Evolutionary conservation across 1,140 invertebrate species (phyloP).

Genomic region (Drosophila nigromelanica): DNA sequence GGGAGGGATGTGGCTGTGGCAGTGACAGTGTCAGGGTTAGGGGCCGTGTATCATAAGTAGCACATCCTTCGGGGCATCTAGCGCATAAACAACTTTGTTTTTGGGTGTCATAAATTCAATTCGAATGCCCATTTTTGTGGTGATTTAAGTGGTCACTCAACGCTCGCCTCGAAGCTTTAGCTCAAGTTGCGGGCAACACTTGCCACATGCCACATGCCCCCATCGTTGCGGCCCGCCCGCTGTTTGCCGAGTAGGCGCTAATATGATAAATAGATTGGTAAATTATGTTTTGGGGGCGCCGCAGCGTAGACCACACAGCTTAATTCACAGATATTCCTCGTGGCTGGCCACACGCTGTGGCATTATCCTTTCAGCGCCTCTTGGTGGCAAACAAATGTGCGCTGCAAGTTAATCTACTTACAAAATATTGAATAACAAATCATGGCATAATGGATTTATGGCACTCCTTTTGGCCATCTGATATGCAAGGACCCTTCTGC

Average conservation of each 20-base stretch:
- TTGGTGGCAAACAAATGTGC: slow-evolving; percentile 69
- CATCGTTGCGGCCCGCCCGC: slow-evolving; percentile 16
- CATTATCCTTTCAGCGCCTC: slow-evolving; percentile 65
- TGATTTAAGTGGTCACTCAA: slow-evolving; percentile 81
- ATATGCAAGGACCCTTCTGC: slow-evolving; percentile 55
- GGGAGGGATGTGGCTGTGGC: neutral
- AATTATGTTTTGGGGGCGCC: slow-evolving; percentile 64
- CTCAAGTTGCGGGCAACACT: slow-evolving; percentile 15
- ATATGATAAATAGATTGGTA: slow-evolving; percentile 82
- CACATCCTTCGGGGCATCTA: slow-evolving; percentile 51
- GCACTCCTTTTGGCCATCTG: slow-evolving; percentile 68
- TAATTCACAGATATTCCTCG: slow-evolving; percentile 53
- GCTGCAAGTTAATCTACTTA: slow-evolving; percentile 81
- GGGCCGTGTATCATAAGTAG: slow-evolving; percentile 58
- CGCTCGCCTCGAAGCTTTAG: neutral
- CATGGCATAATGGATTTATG: slow-evolving; percentile 83
- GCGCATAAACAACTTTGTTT: slow-evolving; percentile 48
- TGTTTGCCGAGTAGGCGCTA: slow-evolving; percentile 56
- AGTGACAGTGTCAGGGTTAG: neutral
- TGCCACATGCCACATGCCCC: neutral
- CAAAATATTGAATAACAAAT: slow-evolving; percentile 84
- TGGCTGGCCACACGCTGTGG: slow-evolving; percentile 44
- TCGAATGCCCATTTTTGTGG: slow-evolving; percentile 80
- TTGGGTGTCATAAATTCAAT: slow-evolving; percentile 80
- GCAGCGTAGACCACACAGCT: slow-evolving; percentile 42